Evolutionary conservation across 2,113 vertebrate genomes (phyloP), one percentile per base, ranked within the genome.

Genomic region (Diadophis punctatus): DNA sequence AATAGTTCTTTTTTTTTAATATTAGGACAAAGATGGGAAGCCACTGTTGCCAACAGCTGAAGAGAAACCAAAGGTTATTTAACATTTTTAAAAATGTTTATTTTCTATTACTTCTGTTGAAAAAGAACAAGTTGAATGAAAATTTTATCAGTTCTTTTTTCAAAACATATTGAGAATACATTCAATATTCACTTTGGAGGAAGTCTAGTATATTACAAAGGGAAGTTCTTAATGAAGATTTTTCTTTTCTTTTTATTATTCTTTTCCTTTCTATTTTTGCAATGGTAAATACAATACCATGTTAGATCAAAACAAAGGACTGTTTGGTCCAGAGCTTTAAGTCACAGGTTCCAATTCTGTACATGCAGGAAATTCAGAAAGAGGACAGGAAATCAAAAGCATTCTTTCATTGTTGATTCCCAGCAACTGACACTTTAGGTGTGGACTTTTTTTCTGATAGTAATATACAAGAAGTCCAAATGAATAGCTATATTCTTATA

Each of bases 21-120:
- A 95, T n/a, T 84, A 98, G 97, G 97, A 98, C 95, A 97, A 97
- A 96, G 96, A 97, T 74, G 96, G 97, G 93, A 97, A 97, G 90
- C 97, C 95, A 52, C 23, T 97, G 87, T 87, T 97, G 60, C 96
- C 88, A 91, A 94, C 97, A 49, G 92, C 93, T 91, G 97, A 97
- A 96, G 96, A 97, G 95, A 97, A 97, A 89, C 30, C 96, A 68
- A 97, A 98, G 97, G 97, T 98, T 93, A 95, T 95, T 95, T 92
- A 91, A 80, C 16, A 8, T 23, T 23, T 43, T n/a, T 8, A 14
- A 48, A 39, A 85, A 58, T 43, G 58, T 84, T 89, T 89, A 9
- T 8, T 84, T 93, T 16, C 48, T 20, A 10, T 2, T 8, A 53
- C 2, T 8, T 27, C 0, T 53, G 27, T 34, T 52, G 34, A 16